Percentiles rank a stretch among this genome's conserved stretches.
phyloP scores from a whole-genome alignment of 2,888 invertebrate genomes.

The Hylaea fasciaria region DNA sequence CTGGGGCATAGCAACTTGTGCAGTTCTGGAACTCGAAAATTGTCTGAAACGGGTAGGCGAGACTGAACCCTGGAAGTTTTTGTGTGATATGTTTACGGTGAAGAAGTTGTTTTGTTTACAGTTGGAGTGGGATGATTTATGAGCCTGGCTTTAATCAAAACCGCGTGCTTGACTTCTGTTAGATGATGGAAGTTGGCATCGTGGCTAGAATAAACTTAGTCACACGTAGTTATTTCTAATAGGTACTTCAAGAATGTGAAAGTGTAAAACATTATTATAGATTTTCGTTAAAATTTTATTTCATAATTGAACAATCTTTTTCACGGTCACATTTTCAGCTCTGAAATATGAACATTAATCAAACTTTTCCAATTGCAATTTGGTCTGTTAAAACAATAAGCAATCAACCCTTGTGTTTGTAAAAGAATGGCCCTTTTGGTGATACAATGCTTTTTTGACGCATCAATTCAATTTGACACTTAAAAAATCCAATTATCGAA shows the following conservation, averaged over 20 bases:
- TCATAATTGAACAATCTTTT: no score
- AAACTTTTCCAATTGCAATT: not conserved
- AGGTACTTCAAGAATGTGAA: no score
- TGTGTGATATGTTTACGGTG: slow-evolving; percentile 19
- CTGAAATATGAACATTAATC: not conserved
- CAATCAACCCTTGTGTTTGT: not conserved
- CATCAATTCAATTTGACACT: no score
- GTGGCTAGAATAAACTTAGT: no score
- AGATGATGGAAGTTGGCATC: no score
- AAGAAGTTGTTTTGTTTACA: slow-evolving; percentile 9
- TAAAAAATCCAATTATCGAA: no score
- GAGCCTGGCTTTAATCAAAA: no score
- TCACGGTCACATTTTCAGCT: not conserved
- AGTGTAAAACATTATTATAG: no score
- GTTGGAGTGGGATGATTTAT: no score
- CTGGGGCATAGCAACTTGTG: slow-evolving; percentile 12
- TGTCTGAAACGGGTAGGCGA: slow-evolving; percentile 4
- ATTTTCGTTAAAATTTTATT: no score
- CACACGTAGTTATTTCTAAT: no score
- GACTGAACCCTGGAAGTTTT: slow-evolving; percentile 7
- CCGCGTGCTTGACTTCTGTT: no score
- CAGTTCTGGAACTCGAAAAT: slow-evolving; percentile 7
- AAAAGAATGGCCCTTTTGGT: not conserved
- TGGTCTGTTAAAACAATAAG: not conserved
- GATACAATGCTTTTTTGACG: not conserved